Base-by-base conservation (phyloP, 2,113 vertebrate species). In the Propithecus coquereli region DNA sequence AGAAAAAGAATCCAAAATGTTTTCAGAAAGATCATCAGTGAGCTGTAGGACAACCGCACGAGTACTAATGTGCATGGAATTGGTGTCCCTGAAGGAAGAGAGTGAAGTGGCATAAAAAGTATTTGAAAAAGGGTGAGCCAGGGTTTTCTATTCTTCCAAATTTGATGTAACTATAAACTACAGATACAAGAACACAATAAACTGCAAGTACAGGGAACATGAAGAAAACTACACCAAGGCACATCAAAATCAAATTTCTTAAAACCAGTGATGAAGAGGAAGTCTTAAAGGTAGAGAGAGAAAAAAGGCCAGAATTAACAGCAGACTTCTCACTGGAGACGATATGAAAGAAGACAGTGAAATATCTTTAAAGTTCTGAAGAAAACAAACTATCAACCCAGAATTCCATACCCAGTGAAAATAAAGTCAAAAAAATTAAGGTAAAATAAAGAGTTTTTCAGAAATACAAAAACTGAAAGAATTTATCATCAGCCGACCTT, bases 51-150 rank as follows among this genome's bases (percentile, higher is more conserved):
- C 2, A 27, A 14, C 27, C 10, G 8, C 43, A 68, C 5, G 25
- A 47, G 27, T 34, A 30, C 57, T 47, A 18, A 13, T 0, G 10
- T 0, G 8, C 0, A 13, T 16, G 1, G 23, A 57, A n/a, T 5
- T 40, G 12, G 13, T 18, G 12, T 47, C 50, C 57, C 37, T 10
- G n/a, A 63, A 73, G 65, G 54, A 37, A 11, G 27, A 50, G 25
- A 22, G 8, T 13, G 13, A 65, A 17, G 20, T 1, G 8, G 2
- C 10, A 32, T 5, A 20, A 63, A 40, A 40, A 34, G 6, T 17
- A 45, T 63, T 27, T 70, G n/a, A 45, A 70, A 81, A 91, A 43
- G 6, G 40, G 50, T 25, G 12, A n/a, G 11, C 73, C 8, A 43
- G 14, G 3, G 12, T 30, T 50, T 50, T 50, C 32, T 11, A 34